phyloP scores from a whole-genome alignment of 2,888 invertebrate genomes.

The Azorinus chamasolen region DNA sequence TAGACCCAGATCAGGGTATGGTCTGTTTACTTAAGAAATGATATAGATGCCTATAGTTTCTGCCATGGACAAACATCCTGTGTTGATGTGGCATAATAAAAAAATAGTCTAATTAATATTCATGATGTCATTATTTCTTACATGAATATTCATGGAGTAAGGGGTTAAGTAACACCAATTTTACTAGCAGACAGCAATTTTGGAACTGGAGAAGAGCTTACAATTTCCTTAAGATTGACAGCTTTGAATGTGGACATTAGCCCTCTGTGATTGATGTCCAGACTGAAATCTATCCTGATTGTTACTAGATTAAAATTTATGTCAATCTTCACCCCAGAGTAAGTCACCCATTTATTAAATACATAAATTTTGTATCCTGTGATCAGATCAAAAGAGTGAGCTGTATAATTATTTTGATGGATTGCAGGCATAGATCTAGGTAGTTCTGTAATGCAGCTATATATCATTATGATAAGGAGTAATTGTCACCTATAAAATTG shows the following conservation, averaged over 20 bases:
- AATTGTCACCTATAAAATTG: conserved; percentile 7
- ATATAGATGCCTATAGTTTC: no score
- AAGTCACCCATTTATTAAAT: conserved; percentile 43
- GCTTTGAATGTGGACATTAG: not conserved
- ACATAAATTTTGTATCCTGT: conserved; percentile 44
- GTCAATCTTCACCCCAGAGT: conserved; percentile 10
- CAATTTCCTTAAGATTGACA: not conserved
- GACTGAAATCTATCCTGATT: conserved; percentile 20
- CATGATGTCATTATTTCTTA: no score
- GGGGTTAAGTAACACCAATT: no score
- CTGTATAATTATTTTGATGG: conserved; percentile 42
- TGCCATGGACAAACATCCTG: no score
- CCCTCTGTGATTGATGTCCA: conserved; percentile 15
- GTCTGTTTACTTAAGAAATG: no score
- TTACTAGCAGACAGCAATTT: no score
- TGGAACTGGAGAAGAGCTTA: not conserved
- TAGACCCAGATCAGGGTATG: no score
- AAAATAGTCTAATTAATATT: no score
- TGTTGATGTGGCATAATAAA: no score
- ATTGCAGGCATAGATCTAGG: conserved; percentile 6
- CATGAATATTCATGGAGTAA: no score
- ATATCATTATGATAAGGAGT: conserved; percentile 1
- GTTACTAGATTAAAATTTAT: conserved; percentile 20
- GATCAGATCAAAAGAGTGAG: conserved; percentile 40
- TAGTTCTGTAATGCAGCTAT: not conserved